Percentiles rank a stretch among this genome's conserved stretches.
These are phyloP conservation scores for Drosophila fungiperda DNA, from an alignment of 2,888 invertebrate genomes.

Conservation along the genomic window DNA sequence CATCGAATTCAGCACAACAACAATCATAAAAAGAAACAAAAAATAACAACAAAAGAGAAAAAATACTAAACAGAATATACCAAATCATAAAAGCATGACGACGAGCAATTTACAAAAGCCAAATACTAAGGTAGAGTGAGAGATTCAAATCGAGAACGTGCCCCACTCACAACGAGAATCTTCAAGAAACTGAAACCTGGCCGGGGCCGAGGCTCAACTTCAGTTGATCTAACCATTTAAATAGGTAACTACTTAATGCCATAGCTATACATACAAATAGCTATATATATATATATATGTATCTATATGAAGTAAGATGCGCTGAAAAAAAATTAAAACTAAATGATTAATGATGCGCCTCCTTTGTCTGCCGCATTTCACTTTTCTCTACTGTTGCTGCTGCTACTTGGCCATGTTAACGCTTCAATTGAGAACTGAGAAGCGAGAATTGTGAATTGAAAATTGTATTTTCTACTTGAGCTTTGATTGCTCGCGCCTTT, in stretches of 20 bases:
- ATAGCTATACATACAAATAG: not conserved
- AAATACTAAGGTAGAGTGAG: slow-evolving; percentile 45
- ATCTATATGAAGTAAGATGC: slow-evolving; percentile 32
- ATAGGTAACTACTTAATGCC: slow-evolving; percentile 49
- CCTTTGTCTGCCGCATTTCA: slow-evolving; percentile 62
- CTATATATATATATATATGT: not conserved
- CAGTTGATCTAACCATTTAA: slow-evolving; percentile 37
- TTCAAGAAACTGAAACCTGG: not conserved
- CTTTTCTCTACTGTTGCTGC: slow-evolving; percentile 44
- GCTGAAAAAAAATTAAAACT: slow-evolving; percentile 58
- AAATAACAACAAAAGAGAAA: slow-evolving; percentile 22
- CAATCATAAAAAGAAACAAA: slow-evolving; percentile 27
- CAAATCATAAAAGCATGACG: slow-evolving; percentile 82
- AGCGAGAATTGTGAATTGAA: slow-evolving; percentile 48
- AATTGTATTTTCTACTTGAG: slow-evolving; percentile 66
- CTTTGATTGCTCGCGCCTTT: slow-evolving; percentile 64
- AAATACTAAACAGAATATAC: slow-evolving; percentile 60
- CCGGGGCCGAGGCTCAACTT: slow-evolving; percentile 8
- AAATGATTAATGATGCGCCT: slow-evolving; percentile 75
- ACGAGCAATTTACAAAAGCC: slow-evolving; percentile 75
- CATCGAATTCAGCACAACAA: slow-evolving; percentile 68
- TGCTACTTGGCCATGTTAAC: slow-evolving; percentile 28
- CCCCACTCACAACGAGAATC: slow-evolving; percentile 40
- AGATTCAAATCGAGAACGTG: slow-evolving; percentile 80
- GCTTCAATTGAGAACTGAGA: slow-evolving; percentile 48